Base-by-base conservation (phyloP, 2,888 invertebrate genomes). In the Drosophila kambysellisi region DNA sequence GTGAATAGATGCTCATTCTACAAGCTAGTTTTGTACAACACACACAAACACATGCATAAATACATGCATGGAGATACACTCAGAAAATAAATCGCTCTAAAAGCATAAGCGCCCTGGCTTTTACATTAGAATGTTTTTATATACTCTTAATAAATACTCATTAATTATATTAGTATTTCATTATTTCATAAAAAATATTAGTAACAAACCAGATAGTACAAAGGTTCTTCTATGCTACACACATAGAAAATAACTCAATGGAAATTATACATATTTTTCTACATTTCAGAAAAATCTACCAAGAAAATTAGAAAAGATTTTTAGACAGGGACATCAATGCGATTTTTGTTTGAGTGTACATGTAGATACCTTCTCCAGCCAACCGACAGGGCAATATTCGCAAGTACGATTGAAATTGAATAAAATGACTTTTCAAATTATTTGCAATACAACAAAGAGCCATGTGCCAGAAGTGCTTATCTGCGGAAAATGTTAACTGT, bases 401-500 rank as follows among this genome's bases (percentile, higher is more conserved):
- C 67, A 78, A 80, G 65, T 63, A 64, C 79, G 74, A 84, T 88
- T 70, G 71, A 83, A 84, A 88, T 84, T 84, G 89, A 84, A 84
- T 84, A 81, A 88, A 88, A 84, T 88, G 71, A 75, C 81, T 81
- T 83, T 83, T 86, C 83, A 83, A 86, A 88, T 88, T 86, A 84
- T 84, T 84, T 83, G 81, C 83, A 61, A 83, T 78, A 74, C 76
- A 82, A 66, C 64, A 63, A 53, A 65, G 61, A 53, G 60, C 70
- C 79, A 81, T 81, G 79, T 82, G 88, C 68, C 81, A 81, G 77
- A 83, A 89, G 72, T 78, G 90, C 87, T 88, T 90, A 88, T 88
- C 90, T 88, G 75, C 75, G 83, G 75, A 82, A 88, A 88, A 90
- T 84, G 87, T 87, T 87, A 87, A 90, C 84, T 79, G 79, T 87